Base-by-base conservation (phyloP, 2,888 invertebrate genomes). In the Melieria crassipennis region DNA sequence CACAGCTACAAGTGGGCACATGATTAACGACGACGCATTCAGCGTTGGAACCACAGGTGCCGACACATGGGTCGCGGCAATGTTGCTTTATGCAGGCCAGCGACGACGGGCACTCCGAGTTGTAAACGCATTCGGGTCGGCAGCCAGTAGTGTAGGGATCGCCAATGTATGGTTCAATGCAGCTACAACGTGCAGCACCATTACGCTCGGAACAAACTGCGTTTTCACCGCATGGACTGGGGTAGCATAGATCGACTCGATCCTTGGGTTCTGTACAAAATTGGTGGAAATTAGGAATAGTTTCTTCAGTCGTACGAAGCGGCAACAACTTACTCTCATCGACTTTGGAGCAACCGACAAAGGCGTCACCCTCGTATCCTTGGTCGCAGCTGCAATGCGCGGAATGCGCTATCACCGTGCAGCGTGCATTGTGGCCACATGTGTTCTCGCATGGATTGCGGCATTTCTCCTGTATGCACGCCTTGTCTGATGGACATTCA, bases 81-180 rank as follows among this genome's bases (percentile, higher is more conserved):
- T 95, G 93, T 80, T 94, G 93, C 71, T 94, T 93, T 61, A 95
- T 88, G 83, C 95, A 96, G 52, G 94, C 92, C 74, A 94, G 87
- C 80, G 92, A 89, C 77, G 91, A 91, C 6, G 93, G 89, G 83
- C 96, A 96, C 81, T 95, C 95, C 0, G 93, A 90, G 84, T 93
- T 94, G 76, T 92, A 91, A 10, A 92, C 90, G 85, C 96, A 96
- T 87, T 96, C 96, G 4, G 95, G 95, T 75, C 93, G 89, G 81
- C 96, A 96, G 48, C 95, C 95, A 16, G 93, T 92, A 13, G 91
- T 90, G 82, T 94, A 95, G 5, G 95, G 95, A 87, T 96, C 94
- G 7, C 96, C 96, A 75, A 94, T 91, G 81, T 95, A 94, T 4
- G 95, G 95, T 71, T 95, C 93, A 81, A 96, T 94, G 81, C 96